A percentile compares a stretch with the other conserved stretches of the same genome.
Evolutionary conservation across 23 tunicate species (phyloP).

Genomic region (Trididemnum clinides): DNA sequence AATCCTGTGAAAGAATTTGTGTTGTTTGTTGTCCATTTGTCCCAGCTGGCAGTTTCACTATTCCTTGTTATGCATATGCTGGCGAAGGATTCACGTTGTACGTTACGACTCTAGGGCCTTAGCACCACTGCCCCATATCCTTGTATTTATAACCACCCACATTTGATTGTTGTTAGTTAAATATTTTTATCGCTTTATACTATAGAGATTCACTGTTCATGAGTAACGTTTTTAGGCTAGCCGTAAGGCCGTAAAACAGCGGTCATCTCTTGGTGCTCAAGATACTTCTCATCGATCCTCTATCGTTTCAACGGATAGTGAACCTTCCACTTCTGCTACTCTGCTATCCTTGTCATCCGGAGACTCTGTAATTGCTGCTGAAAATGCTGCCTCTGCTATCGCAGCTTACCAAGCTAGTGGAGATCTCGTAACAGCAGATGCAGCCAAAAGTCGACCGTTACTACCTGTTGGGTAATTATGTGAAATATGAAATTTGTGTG

Average conservation of each 20-base stretch:
- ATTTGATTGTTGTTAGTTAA: neutral
- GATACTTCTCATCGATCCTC: constrained; percentile 30
- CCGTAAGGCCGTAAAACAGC: neutral
- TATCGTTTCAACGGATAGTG: constrained; percentile 67
- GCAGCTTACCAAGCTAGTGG: constrained; percentile 61
- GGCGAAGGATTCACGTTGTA: too few relatives aligned
- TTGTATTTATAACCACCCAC: too few relatives aligned
- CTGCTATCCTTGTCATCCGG: constrained; percentile 75
- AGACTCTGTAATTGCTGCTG: constrained; percentile 51
- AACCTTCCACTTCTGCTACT: constrained; percentile 78
- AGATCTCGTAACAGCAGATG: constrained; percentile 27
- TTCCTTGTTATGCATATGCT: too few relatives aligned
- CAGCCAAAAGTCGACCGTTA: neutral
- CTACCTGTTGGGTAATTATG: neutral
- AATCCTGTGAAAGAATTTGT: too few relatives aligned
- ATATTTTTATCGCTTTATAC: too few relatives aligned
- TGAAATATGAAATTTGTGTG: too few relatives aligned
- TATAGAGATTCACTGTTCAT: too few relatives aligned
- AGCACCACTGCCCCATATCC: too few relatives aligned
- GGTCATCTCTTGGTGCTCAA: neutral
- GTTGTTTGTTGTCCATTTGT: too few relatives aligned
- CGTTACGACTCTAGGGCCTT: too few relatives aligned
- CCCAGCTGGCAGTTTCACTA: too few relatives aligned
- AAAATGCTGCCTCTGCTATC: constrained; percentile 51
- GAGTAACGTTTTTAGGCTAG: neutral